Conservation (phyloP, 1,140 invertebrate genomes). For the Trichonephila inaurata region DNA sequence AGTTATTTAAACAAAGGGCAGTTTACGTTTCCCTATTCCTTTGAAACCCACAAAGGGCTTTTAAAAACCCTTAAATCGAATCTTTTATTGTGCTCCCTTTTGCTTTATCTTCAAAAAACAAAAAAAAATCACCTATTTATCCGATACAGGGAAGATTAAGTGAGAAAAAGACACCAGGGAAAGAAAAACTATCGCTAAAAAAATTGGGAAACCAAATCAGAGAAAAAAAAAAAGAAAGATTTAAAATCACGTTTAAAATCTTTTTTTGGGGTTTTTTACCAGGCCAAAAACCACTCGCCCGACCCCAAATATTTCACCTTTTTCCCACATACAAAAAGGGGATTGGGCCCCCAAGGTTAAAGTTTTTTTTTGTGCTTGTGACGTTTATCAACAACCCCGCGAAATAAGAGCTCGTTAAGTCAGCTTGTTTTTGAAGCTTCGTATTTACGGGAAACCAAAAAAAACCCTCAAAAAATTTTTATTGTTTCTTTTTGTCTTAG, state of each 20-base stretch:
- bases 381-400: not conserved
- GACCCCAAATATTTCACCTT: not conserved
- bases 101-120: too few species aligned
- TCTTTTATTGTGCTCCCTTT: too few species aligned
- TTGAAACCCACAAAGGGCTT: too few species aligned
- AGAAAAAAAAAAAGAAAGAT: not conserved
- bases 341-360: not conserved
- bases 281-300: not conserved
- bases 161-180: not conserved
- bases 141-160: not conserved
- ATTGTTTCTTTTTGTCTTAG: not conserved
- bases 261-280: too few species aligned
- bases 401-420: conserved; percentile 35
- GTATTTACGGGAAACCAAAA: not conserved
- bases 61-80: too few species aligned
- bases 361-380: not conserved
- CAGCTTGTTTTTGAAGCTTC: not conserved
- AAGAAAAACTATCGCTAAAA: not conserved
- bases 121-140: too few species aligned
- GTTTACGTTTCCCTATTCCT: too few species aligned
- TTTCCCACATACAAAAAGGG: too few species aligned
- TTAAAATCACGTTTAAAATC: conserved; percentile 9
- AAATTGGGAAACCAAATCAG: not conserved
- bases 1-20: too few species aligned
- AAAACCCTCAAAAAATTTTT: not conserved